These are phyloP conservation scores for Hyposmocoma kahamanoa DNA, from an alignment of 1,140 invertebrate species.

Conservation along the genomic window DNA sequence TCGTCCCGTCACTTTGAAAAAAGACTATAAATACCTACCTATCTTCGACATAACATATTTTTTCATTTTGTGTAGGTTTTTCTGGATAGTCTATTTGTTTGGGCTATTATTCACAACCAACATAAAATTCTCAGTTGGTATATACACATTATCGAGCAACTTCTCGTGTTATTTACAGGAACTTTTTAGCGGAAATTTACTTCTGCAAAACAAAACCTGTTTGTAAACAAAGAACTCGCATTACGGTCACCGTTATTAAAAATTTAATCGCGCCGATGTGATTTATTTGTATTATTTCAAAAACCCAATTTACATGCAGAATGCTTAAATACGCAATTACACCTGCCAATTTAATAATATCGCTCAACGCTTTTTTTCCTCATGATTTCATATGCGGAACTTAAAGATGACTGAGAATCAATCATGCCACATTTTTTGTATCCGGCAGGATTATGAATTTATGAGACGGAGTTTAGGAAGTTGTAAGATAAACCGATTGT, in stretches of 20 bases:
- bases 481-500: slow-evolving; percentile 38
- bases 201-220: too few species aligned
- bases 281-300: neutral
- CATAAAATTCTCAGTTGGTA: too few species aligned
- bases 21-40: too few species aligned
- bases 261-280: neutral
- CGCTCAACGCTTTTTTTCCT: slow-evolving; percentile 23
- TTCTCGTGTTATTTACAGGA: too few species aligned
- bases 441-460: slow-evolving; percentile 54
- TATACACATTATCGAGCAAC: too few species aligned
- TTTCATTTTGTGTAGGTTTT: too few species aligned
- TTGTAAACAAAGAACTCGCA: too few species aligned
- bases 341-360: neutral
- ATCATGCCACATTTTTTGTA: slow-evolving; percentile 37
- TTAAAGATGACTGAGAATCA: slow-evolving; percentile 28
- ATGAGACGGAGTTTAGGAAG: slow-evolving; percentile 43
- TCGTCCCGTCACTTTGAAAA: too few species aligned
- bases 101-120: too few species aligned
- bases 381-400: slow-evolving; percentile 65
- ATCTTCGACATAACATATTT: too few species aligned
- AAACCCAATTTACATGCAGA: neutral
- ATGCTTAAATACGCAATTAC: slow-evolving; percentile 9
- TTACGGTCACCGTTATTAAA: neutral
- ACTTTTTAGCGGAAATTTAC: too few species aligned
- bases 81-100: too few species aligned